phyloP scores from a whole-genome alignment of 2,113 vertebrate species.

The Anseranas semipalmata region DNA sequence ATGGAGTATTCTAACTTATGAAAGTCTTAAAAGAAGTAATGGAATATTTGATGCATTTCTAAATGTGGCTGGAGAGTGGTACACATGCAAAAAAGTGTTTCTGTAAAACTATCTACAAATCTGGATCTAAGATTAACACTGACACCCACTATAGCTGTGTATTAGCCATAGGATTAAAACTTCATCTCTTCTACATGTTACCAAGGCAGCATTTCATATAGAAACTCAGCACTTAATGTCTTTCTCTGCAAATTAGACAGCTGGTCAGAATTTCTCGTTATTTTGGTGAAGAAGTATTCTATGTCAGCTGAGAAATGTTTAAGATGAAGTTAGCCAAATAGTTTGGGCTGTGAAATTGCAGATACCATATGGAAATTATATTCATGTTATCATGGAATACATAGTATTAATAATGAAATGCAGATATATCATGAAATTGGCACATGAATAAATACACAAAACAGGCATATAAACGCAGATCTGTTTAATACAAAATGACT shows the following conservation, averaged over 20 bases:
- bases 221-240: slow-evolving; percentile 3
- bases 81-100: not conserved
- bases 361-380: slow-evolving; percentile 12
- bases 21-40: slow-evolving; percentile 13
- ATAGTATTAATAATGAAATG: slow-evolving; percentile 37
- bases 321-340: not conserved
- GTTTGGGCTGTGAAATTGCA: not conserved
- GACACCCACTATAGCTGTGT: not conserved
- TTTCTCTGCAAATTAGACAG: slow-evolving; percentile 24
- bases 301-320: not conserved
- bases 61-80: not conserved
- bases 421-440: not conserved
- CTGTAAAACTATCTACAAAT: slow-evolving; percentile 16
- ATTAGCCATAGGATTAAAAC: slow-evolving; percentile 23
- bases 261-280: slow-evolving; percentile 48
- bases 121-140: not conserved
- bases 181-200: slow-evolving; percentile 23
- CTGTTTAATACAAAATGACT: not conserved
- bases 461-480: not conserved
- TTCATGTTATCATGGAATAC: not conserved
- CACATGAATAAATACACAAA: not conserved
- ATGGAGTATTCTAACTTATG: not conserved
- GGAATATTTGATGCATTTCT: slow-evolving; percentile 25
- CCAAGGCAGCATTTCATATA: slow-evolving; percentile 18
- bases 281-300: not conserved